phyloP scores from a whole-genome alignment of 2,888 invertebrate species.

The Protula sp. region DNA sequence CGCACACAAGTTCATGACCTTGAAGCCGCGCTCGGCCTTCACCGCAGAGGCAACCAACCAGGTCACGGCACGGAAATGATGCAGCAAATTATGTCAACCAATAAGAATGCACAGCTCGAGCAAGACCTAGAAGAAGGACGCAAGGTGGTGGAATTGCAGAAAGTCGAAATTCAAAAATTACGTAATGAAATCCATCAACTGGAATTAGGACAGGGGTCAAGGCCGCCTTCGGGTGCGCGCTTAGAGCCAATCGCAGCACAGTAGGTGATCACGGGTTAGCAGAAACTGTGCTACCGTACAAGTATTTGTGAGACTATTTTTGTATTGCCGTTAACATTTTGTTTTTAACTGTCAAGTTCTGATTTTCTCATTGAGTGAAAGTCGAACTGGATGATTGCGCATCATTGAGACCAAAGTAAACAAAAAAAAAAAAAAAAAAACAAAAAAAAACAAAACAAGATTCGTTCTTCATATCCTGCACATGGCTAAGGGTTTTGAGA shows the following conservation, averaged over 20 bases:
- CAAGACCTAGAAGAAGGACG: conserved; percentile 61
- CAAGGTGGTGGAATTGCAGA: conserved; percentile 55
- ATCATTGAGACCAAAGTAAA: too few relatives aligned
- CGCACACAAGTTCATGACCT: conserved; percentile 66
- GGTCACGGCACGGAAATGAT: conserved; percentile 27
- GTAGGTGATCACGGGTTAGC: too few relatives aligned
- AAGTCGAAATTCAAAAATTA: conserved; percentile 55
- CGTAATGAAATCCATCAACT: conserved; percentile 35
- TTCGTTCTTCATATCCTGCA: too few relatives aligned
- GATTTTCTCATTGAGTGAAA: too few relatives aligned
- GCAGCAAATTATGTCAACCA: conserved; percentile 56
- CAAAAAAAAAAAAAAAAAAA: too few relatives aligned
- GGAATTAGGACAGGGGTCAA: conserved; percentile 19
- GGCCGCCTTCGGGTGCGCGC: conserved; percentile 19
- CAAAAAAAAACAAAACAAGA: too few relatives aligned
- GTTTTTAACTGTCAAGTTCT: too few relatives aligned
- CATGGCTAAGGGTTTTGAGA: too few relatives aligned
- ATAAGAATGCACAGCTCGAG: conserved; percentile 58
- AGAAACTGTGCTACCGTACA: too few relatives aligned
- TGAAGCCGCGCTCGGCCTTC: conserved; percentile 59
- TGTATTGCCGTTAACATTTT: too few relatives aligned
- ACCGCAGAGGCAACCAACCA: conserved; percentile 42
- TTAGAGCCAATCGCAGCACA: conserved; percentile 15
- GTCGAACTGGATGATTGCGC: too few relatives aligned
- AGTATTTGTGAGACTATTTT: too few relatives aligned